Evolutionary conservation across 2,797 vertebrate genomes (phyloP), one percentile per base, ranked within the genome.

Genomic region (Poecilia velifera): DNA sequence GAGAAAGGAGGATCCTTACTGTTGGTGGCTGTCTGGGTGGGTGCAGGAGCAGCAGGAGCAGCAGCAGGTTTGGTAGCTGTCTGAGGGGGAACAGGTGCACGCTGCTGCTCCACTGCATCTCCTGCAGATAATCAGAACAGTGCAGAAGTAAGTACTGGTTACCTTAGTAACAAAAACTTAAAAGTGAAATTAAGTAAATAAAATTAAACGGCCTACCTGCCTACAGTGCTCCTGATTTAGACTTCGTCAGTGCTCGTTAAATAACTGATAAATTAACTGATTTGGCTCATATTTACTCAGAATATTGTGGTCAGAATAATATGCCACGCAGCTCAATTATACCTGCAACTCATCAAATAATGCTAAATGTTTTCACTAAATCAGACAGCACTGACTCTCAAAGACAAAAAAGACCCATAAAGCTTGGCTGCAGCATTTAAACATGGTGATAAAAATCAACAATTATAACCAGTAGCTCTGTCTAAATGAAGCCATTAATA

Each of bases 51-150:
- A 77, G 92, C 80, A 70, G 86, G 57, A 14, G 79, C 78, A 49
- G 89, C 3, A 77, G 91, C 83, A 51, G 92, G 86, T 81, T 86
- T 92, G 74, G 88, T 49, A 25, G 93, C 85, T 55, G 90, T 78
- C 77, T 79, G 88, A 78, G 87, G 76, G 73, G 93, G 75, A 72
- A 93, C 87, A 84, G 91, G 81, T 71, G 78, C 83, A 64, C 39
- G 31, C 10, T 76, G 86, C 72, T 89, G 81, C 39, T 79, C 87
- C 68, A 88, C 85, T 53, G 78, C 76, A 3, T 91, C 91, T 78
- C 76, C 94, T 95, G 90, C 70, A 83, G 62, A 82, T 1, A 14
- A 85, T 64, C 62, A 90, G 14, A 83, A 68, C 34, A 77, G 25
- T 34, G 22, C 20, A 77, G 22, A 51, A 34, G 14, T 20, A 51